Base-by-base conservation (phyloP, 1,140 invertebrate species). In the Euglossa dilemma region DNA sequence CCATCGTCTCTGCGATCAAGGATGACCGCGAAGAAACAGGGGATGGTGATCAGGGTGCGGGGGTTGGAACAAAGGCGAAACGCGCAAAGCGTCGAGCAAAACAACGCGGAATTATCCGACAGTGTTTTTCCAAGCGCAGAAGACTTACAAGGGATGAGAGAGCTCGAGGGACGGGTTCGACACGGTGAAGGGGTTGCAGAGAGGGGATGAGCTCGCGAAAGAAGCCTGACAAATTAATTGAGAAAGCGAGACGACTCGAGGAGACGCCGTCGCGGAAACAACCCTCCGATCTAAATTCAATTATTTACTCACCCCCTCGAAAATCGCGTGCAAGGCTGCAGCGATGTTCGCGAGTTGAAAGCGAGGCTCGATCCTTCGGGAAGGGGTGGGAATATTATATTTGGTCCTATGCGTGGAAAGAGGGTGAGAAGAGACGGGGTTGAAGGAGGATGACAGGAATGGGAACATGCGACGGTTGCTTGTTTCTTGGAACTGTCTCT, bases 281-380 rank as follows among this genome's bases (percentile, higher is more conserved):
- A 91, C 91, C 91, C 92, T 93, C 92, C 91, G 90, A 93, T 93
- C 90, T 91, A 93, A 93, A 93, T 93, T 93, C 92, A 93, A 93
- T 93, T 93, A 93, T 93, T 93, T 90, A 80, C 79, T 82, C 85
- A 75, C 59, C 74, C 47, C 20, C 88, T 89, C 71, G 88, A 92
- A 92, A 90, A 92, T 91, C 87, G 85, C 85, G 76, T 83, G 85
- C 74, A 73, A 88, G 50, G 20, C 63, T 28, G 61, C 57, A 80
- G 61, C 47, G 64, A 83, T 73, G 63, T 50, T 82, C 36, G 70
- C n/a, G 67, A 72, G 0, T 28, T 3, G 6, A 59, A 43, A 23
- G 36, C 20, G 50, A 67, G n/a, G n/a, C 67, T 57, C 23, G 14
- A 6, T 11, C 70, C 28, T 18, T 36, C 23, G 56, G 66, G 43